A percentile compares a stretch with the other conserved stretches of the same genome.
These are phyloP conservation scores for Epinephelus coioides DNA, from an alignment of 2,797 vertebrate genomes.

Conservation along the genomic window DNA sequence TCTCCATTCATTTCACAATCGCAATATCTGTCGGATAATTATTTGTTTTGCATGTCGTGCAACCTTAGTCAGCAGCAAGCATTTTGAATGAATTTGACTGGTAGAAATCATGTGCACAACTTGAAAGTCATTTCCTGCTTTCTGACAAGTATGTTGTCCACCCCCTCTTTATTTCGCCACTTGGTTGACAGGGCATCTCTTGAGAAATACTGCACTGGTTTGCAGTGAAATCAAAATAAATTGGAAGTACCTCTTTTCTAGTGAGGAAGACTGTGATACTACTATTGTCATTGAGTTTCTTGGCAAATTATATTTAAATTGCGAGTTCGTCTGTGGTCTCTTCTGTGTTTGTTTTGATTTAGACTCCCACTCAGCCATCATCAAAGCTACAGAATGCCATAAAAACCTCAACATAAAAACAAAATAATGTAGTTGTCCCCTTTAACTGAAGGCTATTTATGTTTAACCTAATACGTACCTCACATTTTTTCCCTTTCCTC, in stretches of 20 bases:
- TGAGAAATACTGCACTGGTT: slow-evolving; percentile 1
- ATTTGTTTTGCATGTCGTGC: too few relatives aligned
- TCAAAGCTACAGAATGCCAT: too few relatives aligned
- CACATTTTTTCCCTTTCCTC: background rate
- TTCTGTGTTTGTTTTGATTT: too few relatives aligned
- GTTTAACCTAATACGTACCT: too few relatives aligned
- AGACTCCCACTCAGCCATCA: too few relatives aligned
- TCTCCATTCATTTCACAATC: too few relatives aligned
- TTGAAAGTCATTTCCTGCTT: slow-evolving; percentile 2
- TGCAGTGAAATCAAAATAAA: slow-evolving; percentile 2
- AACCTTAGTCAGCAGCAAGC: slow-evolving; percentile 4
- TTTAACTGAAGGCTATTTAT: background rate
- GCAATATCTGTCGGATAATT: too few relatives aligned
- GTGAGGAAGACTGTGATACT: background rate
- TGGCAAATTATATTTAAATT: background rate
- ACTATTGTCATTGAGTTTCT: background rate
- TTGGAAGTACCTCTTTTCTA: background rate
- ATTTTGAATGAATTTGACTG: slow-evolving; percentile 5
- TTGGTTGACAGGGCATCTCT: background rate
- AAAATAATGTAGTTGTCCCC: too few relatives aligned
- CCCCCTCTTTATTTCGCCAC: background rate
- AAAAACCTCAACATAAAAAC: too few relatives aligned
- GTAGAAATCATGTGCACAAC: background rate
- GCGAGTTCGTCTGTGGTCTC: too few relatives aligned
- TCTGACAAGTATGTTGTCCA: background rate